phyloP scores from a whole-genome alignment of 2,113 vertebrate species.

The crab-eating macaque (Macaca fascicularis) region DNA sequence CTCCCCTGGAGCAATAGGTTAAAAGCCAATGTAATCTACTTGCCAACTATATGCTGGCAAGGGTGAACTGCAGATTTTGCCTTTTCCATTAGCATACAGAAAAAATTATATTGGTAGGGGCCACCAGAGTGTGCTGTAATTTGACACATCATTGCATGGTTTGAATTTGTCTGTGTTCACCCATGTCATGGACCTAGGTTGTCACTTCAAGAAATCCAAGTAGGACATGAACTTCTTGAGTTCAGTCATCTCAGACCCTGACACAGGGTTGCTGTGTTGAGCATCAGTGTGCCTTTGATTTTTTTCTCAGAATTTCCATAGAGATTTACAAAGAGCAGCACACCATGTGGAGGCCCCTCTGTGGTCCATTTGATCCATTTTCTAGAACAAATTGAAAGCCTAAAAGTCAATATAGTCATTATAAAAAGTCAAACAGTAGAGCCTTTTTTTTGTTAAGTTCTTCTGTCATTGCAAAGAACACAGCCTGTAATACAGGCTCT shows the following conservation, averaged over 20 bases:
- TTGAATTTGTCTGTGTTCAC: neutral
- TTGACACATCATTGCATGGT: neutral
- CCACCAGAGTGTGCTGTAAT: neutral
- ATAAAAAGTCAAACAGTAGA: neutral
- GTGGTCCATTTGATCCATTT: neutral
- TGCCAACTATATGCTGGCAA: neutral
- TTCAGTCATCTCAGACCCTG: neutral
- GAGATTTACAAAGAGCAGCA: neutral
- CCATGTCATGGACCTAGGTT: neutral
- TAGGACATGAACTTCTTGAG: neutral
- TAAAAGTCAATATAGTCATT: neutral
- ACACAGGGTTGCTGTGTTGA: neutral
- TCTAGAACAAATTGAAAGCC: neutral
- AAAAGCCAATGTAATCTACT: neutral
- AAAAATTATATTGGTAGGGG: neutral
- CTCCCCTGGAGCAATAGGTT: neutral
- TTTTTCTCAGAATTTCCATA: neutral
- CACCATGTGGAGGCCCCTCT: neutral
- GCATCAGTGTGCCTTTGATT: neutral
- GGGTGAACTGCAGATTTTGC: neutral
- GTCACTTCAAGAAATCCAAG: neutral
- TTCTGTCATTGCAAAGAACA: neutral
- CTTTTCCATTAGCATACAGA: neutral
- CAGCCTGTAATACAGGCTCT: neutral
- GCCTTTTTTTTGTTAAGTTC: neutral